Conservation (phyloP, 2,888 invertebrate species). For the Arge pagana region DNA sequence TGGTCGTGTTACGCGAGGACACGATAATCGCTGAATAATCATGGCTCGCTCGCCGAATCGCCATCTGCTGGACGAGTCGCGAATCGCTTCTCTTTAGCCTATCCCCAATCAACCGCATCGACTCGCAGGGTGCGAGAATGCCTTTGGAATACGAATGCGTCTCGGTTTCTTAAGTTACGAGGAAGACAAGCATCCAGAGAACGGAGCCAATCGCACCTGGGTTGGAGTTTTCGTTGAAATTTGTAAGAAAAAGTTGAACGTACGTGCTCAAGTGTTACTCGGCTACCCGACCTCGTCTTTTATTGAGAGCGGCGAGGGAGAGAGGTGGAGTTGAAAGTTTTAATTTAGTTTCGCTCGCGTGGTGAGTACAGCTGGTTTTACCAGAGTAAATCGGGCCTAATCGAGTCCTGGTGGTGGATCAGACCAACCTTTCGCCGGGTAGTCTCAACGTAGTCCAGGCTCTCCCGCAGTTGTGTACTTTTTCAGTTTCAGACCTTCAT, state of each 20-base stretch:
- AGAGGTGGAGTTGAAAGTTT: constrained; percentile 30
- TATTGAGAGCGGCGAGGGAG: constrained; percentile 9
- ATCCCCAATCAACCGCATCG: no score
- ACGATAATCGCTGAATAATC: no score
- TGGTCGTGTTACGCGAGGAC: no score
- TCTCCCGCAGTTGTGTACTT: constrained; percentile 32
- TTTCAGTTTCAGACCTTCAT: constrained; percentile 34
- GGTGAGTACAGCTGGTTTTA: constrained; percentile 9
- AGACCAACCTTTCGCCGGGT: constrained; percentile 12
- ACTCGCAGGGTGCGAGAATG: no score
- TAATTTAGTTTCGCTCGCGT: constrained; percentile 31
- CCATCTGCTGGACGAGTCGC: background rate
- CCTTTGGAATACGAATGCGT: no score
- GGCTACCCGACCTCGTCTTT: constrained; percentile 12
- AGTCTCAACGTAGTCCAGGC: no score
- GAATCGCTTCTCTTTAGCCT: no score
- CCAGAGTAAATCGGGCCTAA: constrained; percentile 3
- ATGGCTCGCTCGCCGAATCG: no score
- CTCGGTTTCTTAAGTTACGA: no score
- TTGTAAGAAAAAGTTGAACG: constrained; percentile 8
- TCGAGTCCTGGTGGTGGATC: constrained; percentile 1
- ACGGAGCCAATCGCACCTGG: no score
- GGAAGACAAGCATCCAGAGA: no score
- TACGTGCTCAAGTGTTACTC: constrained; percentile 18
- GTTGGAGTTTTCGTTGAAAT: no score